Evolutionary conservation across 2,888 invertebrate genomes (phyloP), one percentile per base, ranked within the genome.

Genomic region (Glyphotaelius pellucidus): DNA sequence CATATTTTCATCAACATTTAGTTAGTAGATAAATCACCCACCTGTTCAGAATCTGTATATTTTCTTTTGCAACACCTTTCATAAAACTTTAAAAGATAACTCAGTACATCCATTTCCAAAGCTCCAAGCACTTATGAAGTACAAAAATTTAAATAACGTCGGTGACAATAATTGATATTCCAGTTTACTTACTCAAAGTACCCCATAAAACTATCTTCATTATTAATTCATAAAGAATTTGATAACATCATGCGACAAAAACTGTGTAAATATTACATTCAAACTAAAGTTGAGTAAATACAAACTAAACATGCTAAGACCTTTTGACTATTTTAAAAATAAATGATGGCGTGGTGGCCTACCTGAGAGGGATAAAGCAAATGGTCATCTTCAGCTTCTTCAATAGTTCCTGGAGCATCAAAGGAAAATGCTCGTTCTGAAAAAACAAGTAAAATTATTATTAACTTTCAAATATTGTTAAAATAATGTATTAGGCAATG

Each of bases 311-410:
- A 25, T 19, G 1, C 15, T 15, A 52, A 52, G 52, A 15, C 14
- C 52, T 67, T 67, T 67, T 67, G 25, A 67, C 67, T 25, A 9
- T 2, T 11, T 19, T 67, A 25, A 4, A 67, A 67, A 67, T 67
- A 67, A 67, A n/a, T 67, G 1, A 67, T 67, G 25, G 0, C n/a
- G 9, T 67, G 25, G 25, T 19, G 25, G 2, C 25, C 67, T 80
- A 93, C 93, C 92, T 92, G 93, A 84, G 94, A 94, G 93, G 97
- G 96, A 89, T 97, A 96, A 92, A 97, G 96, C 93, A 97, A 95
- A 83, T 97, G 97, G 94, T 97, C 97, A 94, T 97, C 97, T 94
- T 98, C 98, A 89, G 98, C 97, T 94, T 98, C 98, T 79, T 98
- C 98, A 94, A 98, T 98, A 7, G 97, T 96, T 93, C 97, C 97